phyloP scores from a whole-genome alignment of 2,888 invertebrate genomes.

The Brassicogethes aeneus region DNA sequence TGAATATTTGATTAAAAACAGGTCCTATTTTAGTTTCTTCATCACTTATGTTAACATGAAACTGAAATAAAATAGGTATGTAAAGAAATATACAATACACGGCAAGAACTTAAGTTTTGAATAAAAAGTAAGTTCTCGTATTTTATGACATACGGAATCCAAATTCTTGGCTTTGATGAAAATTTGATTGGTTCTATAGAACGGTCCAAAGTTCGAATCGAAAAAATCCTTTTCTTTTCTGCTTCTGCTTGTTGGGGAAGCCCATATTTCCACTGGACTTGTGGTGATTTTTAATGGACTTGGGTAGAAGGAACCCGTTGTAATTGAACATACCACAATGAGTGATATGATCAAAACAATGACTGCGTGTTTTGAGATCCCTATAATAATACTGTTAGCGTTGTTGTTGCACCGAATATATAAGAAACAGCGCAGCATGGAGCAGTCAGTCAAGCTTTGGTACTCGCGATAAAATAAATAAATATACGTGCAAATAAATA shows the following conservation, averaged over 20 bases:
- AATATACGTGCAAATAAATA: too few species aligned
- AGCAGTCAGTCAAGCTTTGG: too few species aligned
- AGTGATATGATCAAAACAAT: neutral
- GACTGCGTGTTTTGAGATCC: neutral
- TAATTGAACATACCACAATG: neutral
- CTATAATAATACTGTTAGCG: too few species aligned
- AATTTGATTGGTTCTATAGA: conserved; percentile 83
- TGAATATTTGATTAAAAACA: conserved; percentile 67
- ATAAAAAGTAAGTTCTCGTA: too few species aligned
- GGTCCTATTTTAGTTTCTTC: conserved; percentile 58
- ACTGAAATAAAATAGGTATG: conserved; percentile 19
- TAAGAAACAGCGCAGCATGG: too few species aligned
- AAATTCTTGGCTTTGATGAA: conserved; percentile 62
- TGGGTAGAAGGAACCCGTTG: neutral
- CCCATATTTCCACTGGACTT: conserved; percentile 91
- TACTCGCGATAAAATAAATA: too few species aligned
- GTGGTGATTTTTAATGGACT: conserved; percentile 63
- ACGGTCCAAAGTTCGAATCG: conserved; percentile 79
- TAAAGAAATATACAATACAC: neutral
- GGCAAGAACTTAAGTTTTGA: too few species aligned
- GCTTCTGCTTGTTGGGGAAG: conserved; percentile 69
- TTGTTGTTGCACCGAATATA: too few species aligned
- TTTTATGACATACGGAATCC: conserved; percentile 39
- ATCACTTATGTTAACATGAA: conserved; percentile 22
- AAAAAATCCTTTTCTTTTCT: conserved; percentile 80